Evolutionary conservation across 23 tunicate species (phyloP).

Genomic region (Phallusia fumigata): DNA sequence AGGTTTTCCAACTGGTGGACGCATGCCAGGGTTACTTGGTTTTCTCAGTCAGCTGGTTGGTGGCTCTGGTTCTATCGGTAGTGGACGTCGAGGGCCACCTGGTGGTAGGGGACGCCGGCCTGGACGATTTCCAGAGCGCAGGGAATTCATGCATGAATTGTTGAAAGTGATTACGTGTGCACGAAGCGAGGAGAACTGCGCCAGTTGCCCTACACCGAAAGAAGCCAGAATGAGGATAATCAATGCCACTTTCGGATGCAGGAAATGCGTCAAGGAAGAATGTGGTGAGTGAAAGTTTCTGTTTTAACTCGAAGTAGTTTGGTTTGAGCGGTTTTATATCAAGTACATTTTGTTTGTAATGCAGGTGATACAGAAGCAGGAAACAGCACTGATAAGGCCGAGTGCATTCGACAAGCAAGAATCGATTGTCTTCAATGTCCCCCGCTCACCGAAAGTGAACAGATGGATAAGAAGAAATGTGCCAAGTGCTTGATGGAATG

Average conservation of each 20-base stretch:
- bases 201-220: background rate
- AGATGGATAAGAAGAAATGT: background rate
- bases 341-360: background rate
- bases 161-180: background rate
- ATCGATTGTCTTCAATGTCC: constrained; percentile 17
- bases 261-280: constrained; percentile 1
- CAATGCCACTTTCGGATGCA: background rate
- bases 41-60: background rate
- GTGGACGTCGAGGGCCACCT: background rate
- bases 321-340: background rate
- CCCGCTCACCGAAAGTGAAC: background rate
- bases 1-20: background rate
- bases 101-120: background rate
- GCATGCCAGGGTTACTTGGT: no score
- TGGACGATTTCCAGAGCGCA: background rate
- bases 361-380: background rate
- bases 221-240: constrained; percentile 1
- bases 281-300: background rate
- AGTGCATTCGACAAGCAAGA: constrained; percentile 13
- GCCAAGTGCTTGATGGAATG: background rate
- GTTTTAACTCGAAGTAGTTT: no score
- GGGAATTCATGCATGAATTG: background rate
- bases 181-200: background rate
- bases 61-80: background rate
- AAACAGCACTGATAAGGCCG: constrained; percentile 14